Evolutionary conservation across 2,113 vertebrate genomes (phyloP).

Genomic region (Egretta garzetta): DNA sequence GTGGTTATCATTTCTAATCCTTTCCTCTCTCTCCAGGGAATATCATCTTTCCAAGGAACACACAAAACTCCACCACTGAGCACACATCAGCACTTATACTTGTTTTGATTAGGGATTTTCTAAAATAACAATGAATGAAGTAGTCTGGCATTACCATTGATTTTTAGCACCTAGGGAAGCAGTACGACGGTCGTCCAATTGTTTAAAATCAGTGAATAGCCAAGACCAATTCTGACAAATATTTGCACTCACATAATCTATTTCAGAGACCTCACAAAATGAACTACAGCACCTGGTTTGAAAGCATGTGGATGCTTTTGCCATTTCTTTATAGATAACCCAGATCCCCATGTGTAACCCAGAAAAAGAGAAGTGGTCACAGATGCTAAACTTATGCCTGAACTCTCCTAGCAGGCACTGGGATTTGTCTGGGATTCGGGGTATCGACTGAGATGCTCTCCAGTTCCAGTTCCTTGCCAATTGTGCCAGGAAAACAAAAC

Average conservation of each 20-base stretch:
- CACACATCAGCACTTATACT: conserved; percentile 36
- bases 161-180: conserved; percentile 61
- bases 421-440: background rate
- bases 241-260: conserved; percentile 15
- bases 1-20: conserved; percentile 73
- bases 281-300: background rate
- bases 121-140: conserved; percentile 64
- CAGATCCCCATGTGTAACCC: background rate
- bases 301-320: background rate
- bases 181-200: background rate
- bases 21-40: conserved; percentile 68
- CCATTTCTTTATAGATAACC: background rate
- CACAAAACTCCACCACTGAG: conserved; percentile 46
- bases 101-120: conserved; percentile 76
- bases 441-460: background rate
- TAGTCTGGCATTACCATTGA: conserved; percentile 55
- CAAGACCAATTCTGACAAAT: background rate
- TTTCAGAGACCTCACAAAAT: conserved; percentile 21
- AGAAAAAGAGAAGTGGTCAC: background rate
- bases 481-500: background rate
- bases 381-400: background rate
- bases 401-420: background rate
- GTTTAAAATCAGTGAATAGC: conserved; percentile 31
- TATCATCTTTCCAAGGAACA: conserved; percentile 53
- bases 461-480: background rate